These are phyloP conservation scores for Caenorhabditis elegans DNA, from an alignment of 1,140 invertebrate genomes.

Conservation along the genomic window WBcel235 BX284604.4:7468501-7469000, in stretches of 20 bases:
- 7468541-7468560: not conserved
- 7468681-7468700: conserved; percentile 27
- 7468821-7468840: not conserved
- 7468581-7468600: conserved; percentile 12
- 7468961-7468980: too few species aligned
- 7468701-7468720: not conserved
- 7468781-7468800: not conserved
- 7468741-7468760: not conserved
- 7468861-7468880: not conserved
- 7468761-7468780: not conserved
- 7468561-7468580: not conserved
- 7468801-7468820: conserved; percentile 15
- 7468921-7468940: too few species aligned
- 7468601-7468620: too few species aligned
- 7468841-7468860: not conserved
- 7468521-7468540: not conserved
- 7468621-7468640: too few species aligned
- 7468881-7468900: not conserved
- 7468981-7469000: too few species aligned
- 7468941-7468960: too few species aligned
- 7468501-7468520: conserved; percentile 18
- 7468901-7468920: not conserved
- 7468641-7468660: too few species aligned
- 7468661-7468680: too few species aligned
- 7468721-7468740: not conserved